phyloP scores from a whole-genome alignment of 2,888 invertebrate genomes.

The Phalera bucephala region DNA sequence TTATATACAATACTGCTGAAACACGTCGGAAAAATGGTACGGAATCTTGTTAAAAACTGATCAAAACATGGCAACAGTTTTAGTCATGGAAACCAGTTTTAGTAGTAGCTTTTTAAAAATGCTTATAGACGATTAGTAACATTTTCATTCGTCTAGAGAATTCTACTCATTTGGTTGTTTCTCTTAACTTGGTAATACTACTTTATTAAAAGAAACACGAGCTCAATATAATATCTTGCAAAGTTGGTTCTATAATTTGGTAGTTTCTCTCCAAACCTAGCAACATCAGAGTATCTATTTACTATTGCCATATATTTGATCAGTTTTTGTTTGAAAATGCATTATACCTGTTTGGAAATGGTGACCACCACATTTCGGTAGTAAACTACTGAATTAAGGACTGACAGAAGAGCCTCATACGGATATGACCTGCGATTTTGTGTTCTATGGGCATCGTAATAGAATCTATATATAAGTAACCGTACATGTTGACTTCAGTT shows the following conservation, averaged over 20 bases:
- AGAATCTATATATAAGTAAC: slow-evolving; percentile 1
- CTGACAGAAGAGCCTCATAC: slow-evolving; percentile 2
- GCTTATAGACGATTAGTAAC: no score
- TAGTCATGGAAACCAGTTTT: no score
- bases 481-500: no score
- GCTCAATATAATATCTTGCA: no score
- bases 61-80: not conserved
- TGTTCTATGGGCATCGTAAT: slow-evolving; percentile 12
- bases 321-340: slow-evolving; percentile 25
- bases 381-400: slow-evolving; percentile 12
- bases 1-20: not conserved
- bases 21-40: not conserved
- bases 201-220: no score
- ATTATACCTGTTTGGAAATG: not conserved
- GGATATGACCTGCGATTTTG: slow-evolving; percentile 2
- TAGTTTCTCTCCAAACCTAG: not conserved
- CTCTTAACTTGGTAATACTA: no score
- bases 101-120: no score
- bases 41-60: not conserved
- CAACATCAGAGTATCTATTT: no score
- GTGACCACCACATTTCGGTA: slow-evolving; percentile 11
- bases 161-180: no score
- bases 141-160: no score
- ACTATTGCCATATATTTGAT: no score
- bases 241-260: no score